Percentiles rank a stretch among this genome's conserved stretches.
phyloP scores from a whole-genome alignment of 1,140 invertebrate genomes.

The Drosophila tani region DNA sequence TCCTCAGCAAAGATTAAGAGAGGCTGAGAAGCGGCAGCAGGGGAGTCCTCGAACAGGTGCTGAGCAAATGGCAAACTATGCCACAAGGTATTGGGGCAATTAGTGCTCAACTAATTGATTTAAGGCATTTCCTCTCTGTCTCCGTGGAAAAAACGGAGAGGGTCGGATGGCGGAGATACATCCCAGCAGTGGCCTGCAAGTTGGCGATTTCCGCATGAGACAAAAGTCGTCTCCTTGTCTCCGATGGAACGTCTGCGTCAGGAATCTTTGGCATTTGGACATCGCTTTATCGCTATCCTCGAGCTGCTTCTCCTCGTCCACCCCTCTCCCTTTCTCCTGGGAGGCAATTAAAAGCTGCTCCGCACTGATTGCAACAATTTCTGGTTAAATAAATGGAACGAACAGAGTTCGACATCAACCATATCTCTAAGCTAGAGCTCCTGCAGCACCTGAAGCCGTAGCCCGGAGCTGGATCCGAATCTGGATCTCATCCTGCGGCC shows the following conservation, averaged over 20 bases:
- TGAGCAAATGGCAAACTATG: slow-evolving; percentile 82
- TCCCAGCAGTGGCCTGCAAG: slow-evolving; percentile 1
- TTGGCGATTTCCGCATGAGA: slow-evolving; percentile 71
- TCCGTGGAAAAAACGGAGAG: slow-evolving; percentile 31
- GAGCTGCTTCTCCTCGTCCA: slow-evolving; percentile 17
- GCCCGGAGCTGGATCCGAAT: slow-evolving; percentile 37
- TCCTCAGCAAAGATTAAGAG: slow-evolving; percentile 71
- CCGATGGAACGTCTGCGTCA: slow-evolving; percentile 51
- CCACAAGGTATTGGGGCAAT: slow-evolving; percentile 84
- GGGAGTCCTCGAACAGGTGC: slow-evolving; percentile 64
- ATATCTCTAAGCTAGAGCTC: slow-evolving; percentile 60
- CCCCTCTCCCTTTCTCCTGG: slow-evolving; percentile 21
- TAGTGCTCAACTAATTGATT: slow-evolving; percentile 84
- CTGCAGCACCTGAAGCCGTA: slow-evolving; percentile 20
- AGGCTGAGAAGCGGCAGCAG: slow-evolving; percentile 9
- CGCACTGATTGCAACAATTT: slow-evolving; percentile 81
- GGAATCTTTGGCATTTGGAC: slow-evolving; percentile 76
- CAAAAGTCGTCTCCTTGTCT: slow-evolving; percentile 76
- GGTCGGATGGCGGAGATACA: slow-evolving; percentile 8
- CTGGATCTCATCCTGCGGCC: slow-evolving; percentile 54
- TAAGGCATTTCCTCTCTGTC: slow-evolving; percentile 82
- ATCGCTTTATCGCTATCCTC: slow-evolving; percentile 59
- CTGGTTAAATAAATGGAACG: slow-evolving; percentile 77
- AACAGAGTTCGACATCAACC: slow-evolving; percentile 46
- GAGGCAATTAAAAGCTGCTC: slow-evolving; percentile 73